Evolutionary conservation across 2,797 vertebrate species (phyloP).

Genomic region (Cirrhinus mrigala): DNA sequence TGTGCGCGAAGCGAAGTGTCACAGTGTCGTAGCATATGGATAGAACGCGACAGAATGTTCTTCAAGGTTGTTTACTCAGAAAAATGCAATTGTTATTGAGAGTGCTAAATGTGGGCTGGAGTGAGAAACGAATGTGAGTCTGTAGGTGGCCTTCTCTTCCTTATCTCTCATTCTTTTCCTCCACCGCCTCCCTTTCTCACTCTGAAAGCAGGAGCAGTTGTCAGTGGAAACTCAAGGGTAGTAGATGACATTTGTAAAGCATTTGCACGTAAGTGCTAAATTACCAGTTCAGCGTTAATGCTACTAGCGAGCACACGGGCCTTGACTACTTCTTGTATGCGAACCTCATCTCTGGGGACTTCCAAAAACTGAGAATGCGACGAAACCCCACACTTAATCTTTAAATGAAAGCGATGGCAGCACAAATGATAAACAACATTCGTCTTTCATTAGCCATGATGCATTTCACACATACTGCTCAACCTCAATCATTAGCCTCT

Average conservation of each 20-base stretch:
- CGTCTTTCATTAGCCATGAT: slow-evolving; percentile 24
- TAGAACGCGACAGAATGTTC: slow-evolving; percentile 6
- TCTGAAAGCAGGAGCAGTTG: slow-evolving; percentile 36
- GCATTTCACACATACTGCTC: not conserved
- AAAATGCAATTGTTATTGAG: slow-evolving; percentile 44
- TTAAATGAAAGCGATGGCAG: not conserved
- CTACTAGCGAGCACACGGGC: slow-evolving; percentile 32
- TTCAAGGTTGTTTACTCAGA: slow-evolving; percentile 45
- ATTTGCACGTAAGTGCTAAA: slow-evolving; percentile 51
- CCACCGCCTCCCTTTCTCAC: slow-evolving; percentile 36
- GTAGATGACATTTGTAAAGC: slow-evolving; percentile 57
- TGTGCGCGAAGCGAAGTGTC: not conserved
- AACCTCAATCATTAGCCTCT: not conserved
- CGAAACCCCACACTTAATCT: not conserved
- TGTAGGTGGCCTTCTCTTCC: slow-evolving; percentile 58
- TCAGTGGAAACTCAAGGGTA: slow-evolving; percentile 49
- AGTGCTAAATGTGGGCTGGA: slow-evolving; percentile 45
- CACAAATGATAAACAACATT: slow-evolving; percentile 21
- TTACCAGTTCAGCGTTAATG: slow-evolving; percentile 49
- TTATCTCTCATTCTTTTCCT: slow-evolving; percentile 53
- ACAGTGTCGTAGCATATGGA: slow-evolving; percentile 20
- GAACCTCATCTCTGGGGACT: not conserved
- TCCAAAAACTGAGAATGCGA: not conserved
- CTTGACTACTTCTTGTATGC: not conserved
- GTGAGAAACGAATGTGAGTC: slow-evolving; percentile 52